These are phyloP conservation scores for Proterorhinus semilunaris DNA, from an alignment of 2,113 vertebrate genomes.

Conservation along the genomic window DNA sequence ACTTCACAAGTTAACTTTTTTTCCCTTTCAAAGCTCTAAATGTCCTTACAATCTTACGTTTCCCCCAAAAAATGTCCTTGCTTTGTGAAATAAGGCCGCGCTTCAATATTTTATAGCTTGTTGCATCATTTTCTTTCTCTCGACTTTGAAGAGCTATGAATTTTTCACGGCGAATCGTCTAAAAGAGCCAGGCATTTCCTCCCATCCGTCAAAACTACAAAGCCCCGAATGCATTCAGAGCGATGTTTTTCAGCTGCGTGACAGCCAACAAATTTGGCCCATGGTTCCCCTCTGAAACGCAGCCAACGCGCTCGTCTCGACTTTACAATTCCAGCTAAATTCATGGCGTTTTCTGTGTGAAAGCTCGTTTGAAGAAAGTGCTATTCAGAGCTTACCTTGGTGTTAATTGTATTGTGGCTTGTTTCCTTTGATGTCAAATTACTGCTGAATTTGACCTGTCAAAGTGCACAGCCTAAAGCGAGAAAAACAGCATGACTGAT, in stretches of 20 bases:
- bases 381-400: neutral
- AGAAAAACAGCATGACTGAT: too few relatives aligned
- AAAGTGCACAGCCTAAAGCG: neutral
- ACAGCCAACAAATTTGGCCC: too few relatives aligned
- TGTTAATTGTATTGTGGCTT: constrained; percentile 23
- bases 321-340: too few relatives aligned
- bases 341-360: too few relatives aligned
- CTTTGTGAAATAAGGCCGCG: neutral
- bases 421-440: constrained; percentile 12
- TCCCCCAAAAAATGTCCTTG: neutral
- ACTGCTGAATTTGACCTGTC: constrained; percentile 1
- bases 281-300: too few relatives aligned
- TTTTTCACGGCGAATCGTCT: constrained; percentile 1
- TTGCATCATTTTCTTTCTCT: constrained; percentile 4
- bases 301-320: too few relatives aligned
- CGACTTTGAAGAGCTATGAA: neutral
- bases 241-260: neutral
- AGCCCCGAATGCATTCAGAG: constrained; percentile 21
- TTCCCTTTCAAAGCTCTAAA: constrained; percentile 2
- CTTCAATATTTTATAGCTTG: constrained; percentile 9
- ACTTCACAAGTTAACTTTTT: too few relatives aligned
- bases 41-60: neutral
- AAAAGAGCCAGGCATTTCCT: constrained; percentile 12
- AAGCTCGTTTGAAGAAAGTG: too few relatives aligned
- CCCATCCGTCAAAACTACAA: constrained; percentile 32